Percentiles rank a stretch among this genome's conserved stretches.
Evolutionary conservation across 1,140 invertebrate species (phyloP).

Genomic region (Drosophila tropicalis): DNA sequence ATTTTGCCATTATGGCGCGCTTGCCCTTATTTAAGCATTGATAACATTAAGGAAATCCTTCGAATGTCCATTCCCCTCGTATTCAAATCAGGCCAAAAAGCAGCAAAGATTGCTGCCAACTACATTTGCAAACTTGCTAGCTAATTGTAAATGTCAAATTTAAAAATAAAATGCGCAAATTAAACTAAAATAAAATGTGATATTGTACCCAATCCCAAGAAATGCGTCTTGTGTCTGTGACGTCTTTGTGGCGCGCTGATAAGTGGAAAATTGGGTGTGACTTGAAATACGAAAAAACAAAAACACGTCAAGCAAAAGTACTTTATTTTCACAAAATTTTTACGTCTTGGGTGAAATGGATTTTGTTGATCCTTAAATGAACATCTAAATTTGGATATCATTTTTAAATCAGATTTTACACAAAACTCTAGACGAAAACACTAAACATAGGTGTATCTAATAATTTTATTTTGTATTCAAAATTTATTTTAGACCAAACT

Average conservation of each 20-base stretch:
- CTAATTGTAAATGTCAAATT: constrained; percentile 64
- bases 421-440: neutral
- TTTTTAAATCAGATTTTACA: neutral
- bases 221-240: neutral
- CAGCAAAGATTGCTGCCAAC: constrained; percentile 1
- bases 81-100: constrained; percentile 33
- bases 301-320: too few species aligned
- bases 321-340: too few species aligned
- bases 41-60: constrained; percentile 20
- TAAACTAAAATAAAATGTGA: constrained; percentile 35
- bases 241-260: neutral
- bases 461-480: constrained; percentile 3
- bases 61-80: constrained; percentile 16
- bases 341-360: too few species aligned
- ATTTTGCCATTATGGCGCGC: neutral
- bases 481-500: constrained; percentile 40
- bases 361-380: too few species aligned
- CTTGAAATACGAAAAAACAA: too few species aligned
- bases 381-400: neutral
- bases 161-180: constrained; percentile 65
- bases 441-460: neutral
- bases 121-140: neutral
- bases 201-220: constrained; percentile 42
- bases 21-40: constrained; percentile 10
- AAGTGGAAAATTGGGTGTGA: neutral